Evolutionary conservation across 2,113 vertebrate genomes (phyloP).

Genomic region (Saimiri boliviensis): DNA sequence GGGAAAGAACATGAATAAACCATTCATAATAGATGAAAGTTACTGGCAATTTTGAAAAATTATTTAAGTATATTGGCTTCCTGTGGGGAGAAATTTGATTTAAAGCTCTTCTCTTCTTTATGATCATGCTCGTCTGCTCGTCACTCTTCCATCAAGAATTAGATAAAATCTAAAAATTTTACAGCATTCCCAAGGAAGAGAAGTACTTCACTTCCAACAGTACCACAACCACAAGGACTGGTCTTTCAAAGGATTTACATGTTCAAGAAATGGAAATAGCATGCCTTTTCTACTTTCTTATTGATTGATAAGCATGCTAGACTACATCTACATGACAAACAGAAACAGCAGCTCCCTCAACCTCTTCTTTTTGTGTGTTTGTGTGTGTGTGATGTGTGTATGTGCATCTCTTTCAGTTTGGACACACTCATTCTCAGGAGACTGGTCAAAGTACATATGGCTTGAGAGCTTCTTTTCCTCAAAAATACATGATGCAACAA

Average conservation of each 20-base stretch:
- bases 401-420: not conserved
- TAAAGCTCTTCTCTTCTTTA: not conserved
- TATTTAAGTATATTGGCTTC: not conserved
- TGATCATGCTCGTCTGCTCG: not conserved
- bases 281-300: not conserved
- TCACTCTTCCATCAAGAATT: not conserved
- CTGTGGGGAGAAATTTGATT: not conserved
- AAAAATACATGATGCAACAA: not conserved
- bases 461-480: not conserved
- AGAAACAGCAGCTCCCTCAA: not conserved
- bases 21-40: not conserved
- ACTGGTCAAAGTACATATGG: not conserved
- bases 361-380: not conserved
- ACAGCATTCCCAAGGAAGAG: not conserved
- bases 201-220: not conserved
- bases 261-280: not conserved
- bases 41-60: not conserved
- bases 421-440: not conserved
- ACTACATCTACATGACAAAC: not conserved
- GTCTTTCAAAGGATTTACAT: not conserved
- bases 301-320: not conserved
- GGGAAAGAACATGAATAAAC: not conserved
- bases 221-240: not conserved
- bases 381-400: not conserved
- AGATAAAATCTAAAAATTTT: not conserved